Base-by-base conservation (phyloP, 2,797 vertebrate species). In the Chiroxiphia lanceolata region DNA sequence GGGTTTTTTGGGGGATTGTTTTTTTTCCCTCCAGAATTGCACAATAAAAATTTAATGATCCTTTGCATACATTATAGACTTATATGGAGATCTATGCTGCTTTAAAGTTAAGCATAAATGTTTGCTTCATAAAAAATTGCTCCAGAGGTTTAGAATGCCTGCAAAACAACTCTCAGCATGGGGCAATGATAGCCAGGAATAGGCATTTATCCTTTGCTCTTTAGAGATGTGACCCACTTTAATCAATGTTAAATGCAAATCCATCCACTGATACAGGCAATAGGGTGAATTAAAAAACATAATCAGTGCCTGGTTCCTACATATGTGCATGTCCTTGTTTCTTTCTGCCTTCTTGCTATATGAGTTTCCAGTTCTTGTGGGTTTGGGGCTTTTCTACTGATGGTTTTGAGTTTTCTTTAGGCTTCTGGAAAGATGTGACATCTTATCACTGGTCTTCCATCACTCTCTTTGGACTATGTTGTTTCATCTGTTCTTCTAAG, bases 1-100 rank as follows among this genome's bases (percentile, higher is more conserved):
- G 47, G 9, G 27, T 79, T 72, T 16, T 1, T 50, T 71, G 60
- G 5, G 4, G 0, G 0, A 3, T 29, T 23, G 15, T 22, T 59
- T 44, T 31, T 44, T 13, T 2, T 18, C 60, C 50, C 65, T 90
- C 38, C 36, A 90, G 83, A 93, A 76, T 36, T 67, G n/a, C 59
- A 63, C 54, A 77, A 69, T 94, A 76, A 93, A 97, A 95, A 44
- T 60, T 59, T 93, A 88, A 94, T 93, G 79, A 91, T 72, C 26
- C 26, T 69, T 40, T 91, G 89, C 67, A 65, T 94, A 40, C 77
- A 85, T 94, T 89, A 57, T 25, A 77, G 80, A 74, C 59, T 20
- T 79, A 65, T n/a, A 72, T 56, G 44, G 87, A 95, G 59, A 76
- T 79, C 61, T 91, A 13, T 65, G 72, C 42, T 92, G 65, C 72